A percentile compares a stretch with the other conserved stretches of the same genome.
phyloP scores from a whole-genome alignment of 2,888 invertebrate species.

The Drosophila atripex region DNA sequence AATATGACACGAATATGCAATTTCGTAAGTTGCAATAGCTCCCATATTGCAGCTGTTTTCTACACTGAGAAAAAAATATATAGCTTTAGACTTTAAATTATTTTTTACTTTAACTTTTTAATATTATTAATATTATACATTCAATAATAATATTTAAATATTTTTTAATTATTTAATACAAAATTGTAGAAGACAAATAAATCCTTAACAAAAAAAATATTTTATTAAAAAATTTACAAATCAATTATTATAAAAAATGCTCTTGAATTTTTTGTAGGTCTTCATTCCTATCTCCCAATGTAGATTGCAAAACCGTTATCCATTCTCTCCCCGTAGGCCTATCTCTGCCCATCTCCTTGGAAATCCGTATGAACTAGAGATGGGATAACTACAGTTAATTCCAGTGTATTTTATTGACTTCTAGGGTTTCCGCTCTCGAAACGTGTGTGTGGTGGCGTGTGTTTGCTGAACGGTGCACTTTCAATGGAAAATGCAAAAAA shows the following conservation, averaged over 20 bases:
- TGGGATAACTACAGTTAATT: neutral
- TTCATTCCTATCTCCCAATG: neutral
- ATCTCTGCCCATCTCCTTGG: neutral
- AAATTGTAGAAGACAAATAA: too few relatives aligned
- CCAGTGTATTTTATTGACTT: constrained; percentile 47
- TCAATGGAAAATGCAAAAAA: constrained; percentile 39
- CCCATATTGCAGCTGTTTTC: neutral
- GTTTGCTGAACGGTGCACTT: constrained; percentile 31
- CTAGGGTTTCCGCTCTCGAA: constrained; percentile 53
- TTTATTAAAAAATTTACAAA: too few relatives aligned
- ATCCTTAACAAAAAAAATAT: too few relatives aligned
- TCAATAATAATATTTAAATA: too few relatives aligned
- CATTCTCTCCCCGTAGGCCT: neutral
- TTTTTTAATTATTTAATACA: too few relatives aligned
- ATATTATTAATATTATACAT: too few relatives aligned
- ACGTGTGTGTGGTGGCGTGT: constrained; percentile 8
- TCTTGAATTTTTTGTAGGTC: too few relatives aligned
- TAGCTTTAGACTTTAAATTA: too few relatives aligned
- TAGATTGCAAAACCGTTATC: neutral
- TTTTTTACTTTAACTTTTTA: too few relatives aligned
- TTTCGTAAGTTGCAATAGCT: neutral
- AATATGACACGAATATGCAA: neutral
- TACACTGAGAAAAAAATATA: neutral
- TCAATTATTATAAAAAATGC: too few relatives aligned
- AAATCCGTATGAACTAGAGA: neutral